Percentiles rank a stretch among this genome's conserved stretches.
These are phyloP conservation scores for Xestoiulus laeticollis DNA, from an alignment of 2,888 invertebrate genomes.

Conservation along the genomic window DNA sequence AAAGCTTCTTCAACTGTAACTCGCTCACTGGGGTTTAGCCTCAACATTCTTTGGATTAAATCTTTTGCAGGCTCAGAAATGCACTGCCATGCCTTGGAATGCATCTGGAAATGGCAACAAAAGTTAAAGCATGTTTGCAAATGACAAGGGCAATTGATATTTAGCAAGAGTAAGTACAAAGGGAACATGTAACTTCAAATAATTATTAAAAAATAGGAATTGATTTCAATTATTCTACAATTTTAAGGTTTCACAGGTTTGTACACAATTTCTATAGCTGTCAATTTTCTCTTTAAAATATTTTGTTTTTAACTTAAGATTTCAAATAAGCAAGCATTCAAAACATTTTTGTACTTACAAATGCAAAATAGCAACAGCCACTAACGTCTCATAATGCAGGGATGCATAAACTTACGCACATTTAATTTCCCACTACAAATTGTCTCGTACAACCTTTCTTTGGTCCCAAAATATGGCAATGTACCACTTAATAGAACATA, in stretches of 20 bases:
- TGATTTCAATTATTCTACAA: too few species aligned
- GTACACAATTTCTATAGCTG: too few species aligned
- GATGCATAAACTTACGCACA: conserved; percentile 67
- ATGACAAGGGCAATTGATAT: neutral
- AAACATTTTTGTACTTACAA: neutral
- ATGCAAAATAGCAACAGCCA: neutral
- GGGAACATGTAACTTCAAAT: neutral
- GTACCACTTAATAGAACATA: conserved; percentile 94
- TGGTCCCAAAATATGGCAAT: conserved; percentile 94
- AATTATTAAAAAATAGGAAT: too few species aligned
- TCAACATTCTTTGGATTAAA: conserved; percentile 90
- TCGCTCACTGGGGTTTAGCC: conserved; percentile 88
- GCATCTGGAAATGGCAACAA: conserved; percentile 72
- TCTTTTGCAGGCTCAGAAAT: conserved; percentile 96
- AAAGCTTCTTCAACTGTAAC: conserved; percentile 95
- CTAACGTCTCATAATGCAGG: conserved; percentile 19
- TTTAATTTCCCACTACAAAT: conserved; percentile 85
- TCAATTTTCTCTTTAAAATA: too few species aligned
- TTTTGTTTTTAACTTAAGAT: too few species aligned
- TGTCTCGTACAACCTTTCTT: conserved; percentile 89
- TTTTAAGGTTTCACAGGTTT: too few species aligned
- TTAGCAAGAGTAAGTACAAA: neutral
- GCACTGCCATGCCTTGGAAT: conserved; percentile 87
- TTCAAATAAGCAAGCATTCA: neutral
- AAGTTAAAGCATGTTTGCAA: neutral